Conservation (phyloP, 1,140 invertebrate species). For the Lineus longissimus region DNA sequence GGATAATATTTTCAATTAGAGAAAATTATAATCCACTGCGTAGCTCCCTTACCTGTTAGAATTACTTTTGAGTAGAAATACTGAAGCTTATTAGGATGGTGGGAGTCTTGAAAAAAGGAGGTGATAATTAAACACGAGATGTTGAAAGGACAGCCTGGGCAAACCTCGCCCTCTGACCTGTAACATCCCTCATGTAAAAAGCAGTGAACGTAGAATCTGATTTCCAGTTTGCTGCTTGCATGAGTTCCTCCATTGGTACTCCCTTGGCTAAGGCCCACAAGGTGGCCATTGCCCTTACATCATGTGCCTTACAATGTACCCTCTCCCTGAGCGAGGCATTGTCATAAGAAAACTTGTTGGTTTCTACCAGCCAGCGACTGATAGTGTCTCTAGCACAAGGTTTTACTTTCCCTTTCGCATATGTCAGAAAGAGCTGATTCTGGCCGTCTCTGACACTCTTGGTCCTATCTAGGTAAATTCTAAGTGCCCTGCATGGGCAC, state of each 20-base stretch:
- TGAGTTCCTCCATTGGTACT: neutral
- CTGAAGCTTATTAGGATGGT: no score
- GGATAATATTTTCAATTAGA: slow-evolving; percentile 4
- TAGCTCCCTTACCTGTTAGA: no score
- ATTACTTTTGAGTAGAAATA: no score
- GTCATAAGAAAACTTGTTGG: neutral
- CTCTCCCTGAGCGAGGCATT: neutral
- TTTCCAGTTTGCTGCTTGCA: neutral
- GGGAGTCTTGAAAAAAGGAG: no score
- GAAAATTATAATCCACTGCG: no score
- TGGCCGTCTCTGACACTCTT: no score
- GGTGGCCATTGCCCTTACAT: neutral
- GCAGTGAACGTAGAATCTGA: slow-evolving; percentile 7
- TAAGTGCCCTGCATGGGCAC: no score
- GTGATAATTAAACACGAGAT: neutral
- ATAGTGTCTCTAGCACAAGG: slow-evolving; percentile 5
- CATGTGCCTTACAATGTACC: slow-evolving; percentile 4
- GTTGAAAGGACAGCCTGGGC: neutral
- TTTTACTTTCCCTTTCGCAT: neutral
- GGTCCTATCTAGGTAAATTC: no score
- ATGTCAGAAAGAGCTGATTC: slow-evolving; percentile 4
- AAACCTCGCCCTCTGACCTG: neutral
- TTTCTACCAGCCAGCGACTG: slow-evolving; percentile 12
- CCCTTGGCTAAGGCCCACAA: slow-evolving; percentile 14
- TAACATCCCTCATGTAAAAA: slow-evolving; percentile 3